Percentiles rank a stretch among this genome's conserved stretches.
These are phyloP conservation scores for Larimichthys polyactis DNA, from an alignment of 2,113 vertebrate genomes.

Conservation along the genomic window DNA sequence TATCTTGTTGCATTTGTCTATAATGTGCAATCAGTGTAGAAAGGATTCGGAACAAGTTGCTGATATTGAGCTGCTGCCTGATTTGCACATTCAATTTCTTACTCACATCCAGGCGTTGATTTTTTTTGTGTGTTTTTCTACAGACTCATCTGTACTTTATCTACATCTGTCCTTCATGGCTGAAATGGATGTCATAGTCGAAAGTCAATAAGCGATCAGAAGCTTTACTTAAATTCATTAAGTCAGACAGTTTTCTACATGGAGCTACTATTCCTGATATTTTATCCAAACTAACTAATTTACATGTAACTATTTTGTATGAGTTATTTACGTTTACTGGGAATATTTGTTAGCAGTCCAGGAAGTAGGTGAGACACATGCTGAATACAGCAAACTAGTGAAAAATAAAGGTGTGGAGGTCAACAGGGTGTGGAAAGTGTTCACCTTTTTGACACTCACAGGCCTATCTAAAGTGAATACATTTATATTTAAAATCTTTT, in stretches of 20 bases:
- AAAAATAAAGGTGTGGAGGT: background rate
- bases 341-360: background rate
- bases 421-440: background rate
- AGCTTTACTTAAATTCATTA: too few relatives aligned
- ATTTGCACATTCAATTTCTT: conserved; percentile 63
- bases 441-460: background rate
- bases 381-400: background rate
- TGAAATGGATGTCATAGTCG: background rate
- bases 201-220: conserved; percentile 5
- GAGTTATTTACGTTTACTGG: background rate
- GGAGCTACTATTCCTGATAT: background rate
- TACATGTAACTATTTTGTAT: background rate
- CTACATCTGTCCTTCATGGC: conserved; percentile 13
- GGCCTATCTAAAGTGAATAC: background rate
- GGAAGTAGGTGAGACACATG: background rate
- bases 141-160: background rate
- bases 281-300: background rate
- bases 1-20: conserved; percentile 60
- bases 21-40: conserved; percentile 67
- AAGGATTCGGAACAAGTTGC: conserved; percentile 53
- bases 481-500: background rate
- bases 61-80: conserved; percentile 54
- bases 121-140: background rate
- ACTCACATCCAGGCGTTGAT: background rate
- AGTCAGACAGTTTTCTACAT: background rate